A percentile compares a stretch with the other conserved stretches of the same genome.
Evolutionary conservation across 1,140 invertebrate genomes (phyloP).

Genomic region (Drosophila funebris): DNA sequence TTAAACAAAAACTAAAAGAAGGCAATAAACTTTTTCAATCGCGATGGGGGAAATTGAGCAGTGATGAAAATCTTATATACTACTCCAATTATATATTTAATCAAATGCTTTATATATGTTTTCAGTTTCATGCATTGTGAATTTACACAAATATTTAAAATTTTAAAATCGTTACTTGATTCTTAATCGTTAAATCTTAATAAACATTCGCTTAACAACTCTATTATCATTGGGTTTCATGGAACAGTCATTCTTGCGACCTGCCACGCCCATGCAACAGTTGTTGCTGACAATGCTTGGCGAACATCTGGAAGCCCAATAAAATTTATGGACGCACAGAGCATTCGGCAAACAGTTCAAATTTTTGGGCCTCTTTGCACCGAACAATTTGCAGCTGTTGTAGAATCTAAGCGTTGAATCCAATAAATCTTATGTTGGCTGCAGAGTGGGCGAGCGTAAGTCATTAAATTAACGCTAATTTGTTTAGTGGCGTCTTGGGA

Average conservation of each 20-base stretch:
- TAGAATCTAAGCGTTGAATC: slow-evolving; percentile 23
- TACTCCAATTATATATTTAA: too few species aligned
- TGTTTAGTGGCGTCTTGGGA: slow-evolving; percentile 80
- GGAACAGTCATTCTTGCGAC: slow-evolving; percentile 24
- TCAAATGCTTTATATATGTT: too few species aligned
- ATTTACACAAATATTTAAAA: too few species aligned
- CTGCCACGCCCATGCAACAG: slow-evolving; percentile 68
- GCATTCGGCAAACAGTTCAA: slow-evolving; percentile 12
- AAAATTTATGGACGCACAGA: slow-evolving; percentile 65
- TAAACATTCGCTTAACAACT: slow-evolving; percentile 8
- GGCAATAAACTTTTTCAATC: too few species aligned
- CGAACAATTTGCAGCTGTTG: slow-evolving; percentile 49
- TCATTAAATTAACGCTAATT: slow-evolving; percentile 83
- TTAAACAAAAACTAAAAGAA: too few species aligned
- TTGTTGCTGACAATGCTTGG: slow-evolving; percentile 67
- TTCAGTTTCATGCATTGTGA: too few species aligned
- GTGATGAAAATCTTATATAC: too few species aligned
- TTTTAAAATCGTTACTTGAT: too few species aligned
- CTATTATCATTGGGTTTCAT: slow-evolving; percentile 17
- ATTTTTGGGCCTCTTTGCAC: slow-evolving; percentile 30
- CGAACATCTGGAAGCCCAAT: slow-evolving; percentile 62
- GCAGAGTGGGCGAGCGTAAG: slow-evolving; percentile 62
- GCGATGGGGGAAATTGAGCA: too few species aligned
- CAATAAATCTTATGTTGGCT: slow-evolving; percentile 63
- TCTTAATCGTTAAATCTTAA: neutral